Conservation (phyloP, 2,888 invertebrate genomes). For the Stenichneumon culpator region DNA sequence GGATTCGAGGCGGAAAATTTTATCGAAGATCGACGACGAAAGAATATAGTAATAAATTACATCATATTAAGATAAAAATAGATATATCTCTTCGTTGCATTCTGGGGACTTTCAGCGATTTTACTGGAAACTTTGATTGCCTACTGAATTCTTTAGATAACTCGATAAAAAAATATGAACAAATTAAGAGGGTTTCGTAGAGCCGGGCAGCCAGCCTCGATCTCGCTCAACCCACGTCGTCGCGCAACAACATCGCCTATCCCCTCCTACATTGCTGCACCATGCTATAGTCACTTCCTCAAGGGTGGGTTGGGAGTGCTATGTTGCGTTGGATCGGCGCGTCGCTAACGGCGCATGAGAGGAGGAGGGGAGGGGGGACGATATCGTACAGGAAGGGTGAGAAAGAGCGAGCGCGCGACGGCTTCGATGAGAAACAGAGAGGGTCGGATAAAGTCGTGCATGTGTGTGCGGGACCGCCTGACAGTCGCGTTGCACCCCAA, state of each 20-base stretch:
- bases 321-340: slow-evolving; percentile 52
- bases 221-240: slow-evolving; percentile 2
- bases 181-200: background rate
- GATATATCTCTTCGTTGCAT: too few species aligned
- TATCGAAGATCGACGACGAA: too few species aligned
- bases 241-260: slow-evolving; percentile 20
- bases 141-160: background rate
- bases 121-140: too few species aligned
- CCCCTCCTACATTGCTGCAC: slow-evolving; percentile 8
- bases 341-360: slow-evolving; percentile 57
- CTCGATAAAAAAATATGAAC: background rate
- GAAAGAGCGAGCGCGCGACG: slow-evolving; percentile 52
- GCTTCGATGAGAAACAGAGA: slow-evolving; percentile 19
- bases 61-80: too few species aligned
- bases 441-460: slow-evolving; percentile 24
- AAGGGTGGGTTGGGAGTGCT: slow-evolving; percentile 47
- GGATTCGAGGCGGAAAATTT: too few species aligned
- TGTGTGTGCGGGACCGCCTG: slow-evolving; percentile 69
- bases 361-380: slow-evolving; percentile 46
- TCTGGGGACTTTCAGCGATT: too few species aligned
- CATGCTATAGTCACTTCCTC: slow-evolving; percentile 12
- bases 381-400: slow-evolving; percentile 50
- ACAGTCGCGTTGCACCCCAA: slow-evolving; percentile 75
- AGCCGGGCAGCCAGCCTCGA: background rate
- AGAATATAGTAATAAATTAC: too few species aligned